Percentiles rank a stretch among this genome's conserved stretches.
Conservation (phyloP, 2,888 invertebrate species). For the Toxonevra muliebris region DNA sequence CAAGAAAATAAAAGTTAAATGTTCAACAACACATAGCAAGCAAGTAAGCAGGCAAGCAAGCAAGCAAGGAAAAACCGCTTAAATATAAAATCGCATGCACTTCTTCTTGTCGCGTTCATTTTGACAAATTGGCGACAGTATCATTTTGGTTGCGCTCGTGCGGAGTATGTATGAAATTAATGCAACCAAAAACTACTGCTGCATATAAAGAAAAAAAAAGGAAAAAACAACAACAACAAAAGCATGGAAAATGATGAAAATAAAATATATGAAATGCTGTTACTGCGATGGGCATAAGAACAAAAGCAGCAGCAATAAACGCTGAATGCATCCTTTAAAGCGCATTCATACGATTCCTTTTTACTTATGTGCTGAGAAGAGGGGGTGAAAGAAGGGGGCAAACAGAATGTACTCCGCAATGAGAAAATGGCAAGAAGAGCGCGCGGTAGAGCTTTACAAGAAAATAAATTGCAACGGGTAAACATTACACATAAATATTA, state of each 20-base stretch:
- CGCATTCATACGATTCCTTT: constrained; percentile 15
- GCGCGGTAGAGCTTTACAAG: constrained; percentile 23
- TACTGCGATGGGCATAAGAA: background rate
- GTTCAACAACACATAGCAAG: constrained; percentile 12
- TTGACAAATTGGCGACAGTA: constrained; percentile 40
- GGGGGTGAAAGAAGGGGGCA: background rate
- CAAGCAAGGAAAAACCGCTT: constrained; percentile 20
- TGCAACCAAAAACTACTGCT: background rate
- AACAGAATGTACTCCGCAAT: background rate
- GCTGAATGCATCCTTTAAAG: constrained; percentile 24
- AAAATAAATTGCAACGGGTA: constrained; percentile 57
- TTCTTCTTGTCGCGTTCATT: constrained; percentile 14
- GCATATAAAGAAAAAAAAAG: constrained; percentile 3
- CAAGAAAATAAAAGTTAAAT: constrained; percentile 37
- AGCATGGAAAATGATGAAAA: background rate
- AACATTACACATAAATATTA: constrained; percentile 58
- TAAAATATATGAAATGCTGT: constrained; percentile 4
- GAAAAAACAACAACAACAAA: constrained; percentile 10
- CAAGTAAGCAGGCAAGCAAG: background rate
- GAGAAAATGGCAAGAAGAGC: constrained; percentile 8
- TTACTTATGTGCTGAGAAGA: background rate
- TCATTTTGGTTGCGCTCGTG: constrained; percentile 31
- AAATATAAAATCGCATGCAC: constrained; percentile 20
- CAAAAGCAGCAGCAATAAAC: background rate
- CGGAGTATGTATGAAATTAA: background rate